Evolutionary conservation across 1,140 invertebrate genomes (phyloP).

Genomic region (Heliconius hewitsoni): DNA sequence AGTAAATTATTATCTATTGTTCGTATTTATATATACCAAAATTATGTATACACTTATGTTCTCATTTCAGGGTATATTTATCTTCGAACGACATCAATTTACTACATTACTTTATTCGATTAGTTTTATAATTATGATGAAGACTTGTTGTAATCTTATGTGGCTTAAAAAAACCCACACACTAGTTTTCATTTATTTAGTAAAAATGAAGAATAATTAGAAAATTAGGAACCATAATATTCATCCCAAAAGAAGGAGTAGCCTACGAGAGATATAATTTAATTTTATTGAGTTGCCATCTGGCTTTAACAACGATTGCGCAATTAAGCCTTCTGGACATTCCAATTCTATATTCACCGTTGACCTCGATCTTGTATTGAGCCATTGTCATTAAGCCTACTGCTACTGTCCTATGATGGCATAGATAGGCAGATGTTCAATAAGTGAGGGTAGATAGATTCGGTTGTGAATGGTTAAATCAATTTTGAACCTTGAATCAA

Average conservation of each 20-base stretch:
- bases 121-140: too few relatives aligned
- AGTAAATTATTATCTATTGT: background rate
- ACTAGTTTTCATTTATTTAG: too few relatives aligned
- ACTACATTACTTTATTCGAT: too few relatives aligned
- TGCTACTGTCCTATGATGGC: slow-evolving; percentile 51
- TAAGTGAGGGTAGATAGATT: slow-evolving; percentile 59
- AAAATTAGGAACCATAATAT: background rate
- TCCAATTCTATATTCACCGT: slow-evolving; percentile 37
- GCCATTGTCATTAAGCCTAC: slow-evolving; percentile 66
- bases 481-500: slow-evolving; percentile 43
- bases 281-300: slow-evolving; percentile 16
- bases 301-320: slow-evolving; percentile 25
- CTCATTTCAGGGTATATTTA: too few relatives aligned
- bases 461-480: slow-evolving; percentile 18
- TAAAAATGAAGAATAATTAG: too few relatives aligned
- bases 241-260: background rate
- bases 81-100: too few relatives aligned
- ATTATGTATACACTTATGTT: too few relatives aligned
- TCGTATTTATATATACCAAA: too few relatives aligned
- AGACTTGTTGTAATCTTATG: too few relatives aligned
- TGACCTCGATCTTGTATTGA: slow-evolving; percentile 52
- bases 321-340: slow-evolving; percentile 34
- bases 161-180: too few relatives aligned
- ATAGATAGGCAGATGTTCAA: slow-evolving; percentile 57
- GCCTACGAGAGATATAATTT: background rate